phyloP scores from a whole-genome alignment of 2,797 vertebrate genomes.

The Tamandua tetradactyla region DNA sequence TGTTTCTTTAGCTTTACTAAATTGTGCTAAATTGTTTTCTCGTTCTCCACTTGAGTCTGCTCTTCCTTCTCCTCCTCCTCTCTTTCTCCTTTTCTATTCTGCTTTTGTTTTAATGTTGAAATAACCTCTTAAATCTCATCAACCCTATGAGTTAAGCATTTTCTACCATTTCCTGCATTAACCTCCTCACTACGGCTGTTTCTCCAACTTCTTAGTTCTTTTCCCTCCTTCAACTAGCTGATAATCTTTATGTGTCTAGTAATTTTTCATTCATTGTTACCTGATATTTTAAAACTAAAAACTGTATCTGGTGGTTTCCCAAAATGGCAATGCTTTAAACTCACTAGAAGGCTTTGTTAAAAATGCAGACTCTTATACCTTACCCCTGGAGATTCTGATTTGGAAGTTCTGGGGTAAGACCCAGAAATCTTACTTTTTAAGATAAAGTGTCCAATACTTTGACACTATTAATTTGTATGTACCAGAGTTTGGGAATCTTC shows the following conservation, averaged over 20 bases:
- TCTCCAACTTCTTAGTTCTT: background rate
- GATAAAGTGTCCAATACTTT: background rate
- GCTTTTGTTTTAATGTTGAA: background rate
- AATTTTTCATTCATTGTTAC: background rate
- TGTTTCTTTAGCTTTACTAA: too few relatives aligned
- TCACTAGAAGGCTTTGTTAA: background rate
- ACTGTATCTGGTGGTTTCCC: background rate
- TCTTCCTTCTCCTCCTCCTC: background rate
- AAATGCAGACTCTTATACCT: background rate
- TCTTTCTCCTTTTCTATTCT: background rate
- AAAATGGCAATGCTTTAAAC: background rate
- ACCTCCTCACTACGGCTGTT: background rate
- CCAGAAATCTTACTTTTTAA: conserved; percentile 4
- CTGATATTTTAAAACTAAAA: background rate
- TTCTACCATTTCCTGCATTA: background rate
- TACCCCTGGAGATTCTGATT: background rate
- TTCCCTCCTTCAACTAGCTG: background rate
- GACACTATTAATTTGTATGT: background rate
- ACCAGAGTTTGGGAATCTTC: background rate
- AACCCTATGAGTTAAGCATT: background rate
- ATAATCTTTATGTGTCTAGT: background rate
- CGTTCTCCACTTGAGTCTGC: background rate
- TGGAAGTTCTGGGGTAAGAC: background rate
- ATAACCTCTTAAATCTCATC: background rate
- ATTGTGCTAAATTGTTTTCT: background rate